phyloP scores from a whole-genome alignment of 2,113 vertebrate genomes.

The Noturus placidus region DNA sequence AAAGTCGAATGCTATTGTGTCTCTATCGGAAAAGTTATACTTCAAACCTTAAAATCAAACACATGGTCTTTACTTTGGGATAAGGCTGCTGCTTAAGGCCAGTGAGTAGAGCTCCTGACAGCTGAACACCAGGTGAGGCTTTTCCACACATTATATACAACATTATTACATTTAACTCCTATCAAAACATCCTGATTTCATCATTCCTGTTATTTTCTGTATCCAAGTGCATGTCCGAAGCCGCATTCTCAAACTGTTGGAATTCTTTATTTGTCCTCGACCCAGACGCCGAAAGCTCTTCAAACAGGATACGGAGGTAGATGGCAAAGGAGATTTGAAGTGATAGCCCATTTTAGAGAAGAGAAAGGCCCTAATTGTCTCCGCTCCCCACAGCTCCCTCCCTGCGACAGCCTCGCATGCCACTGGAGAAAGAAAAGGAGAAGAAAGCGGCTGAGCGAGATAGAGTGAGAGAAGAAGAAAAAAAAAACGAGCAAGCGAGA shows the following conservation, averaged over 20 bases:
- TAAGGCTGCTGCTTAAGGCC: constrained; percentile 1
- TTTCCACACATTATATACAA: background rate
- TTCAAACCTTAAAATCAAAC: constrained; percentile 13
- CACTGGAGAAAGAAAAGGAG: constrained; percentile 66
- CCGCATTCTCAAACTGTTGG: constrained; percentile 40
- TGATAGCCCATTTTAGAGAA: constrained; percentile 84
- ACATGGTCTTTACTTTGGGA: constrained; percentile 27
- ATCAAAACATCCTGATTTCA: background rate
- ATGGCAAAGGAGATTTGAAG: constrained; percentile 82
- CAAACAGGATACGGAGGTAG: constrained; percentile 73
- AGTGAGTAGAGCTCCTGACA: background rate
- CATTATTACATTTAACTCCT: background rate
- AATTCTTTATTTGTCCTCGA: constrained; percentile 57
- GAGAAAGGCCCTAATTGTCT: constrained; percentile 89
- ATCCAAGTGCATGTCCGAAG: background rate
- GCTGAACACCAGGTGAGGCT: constrained; percentile 10
- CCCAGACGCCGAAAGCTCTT: constrained; percentile 67
- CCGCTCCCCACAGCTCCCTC: constrained; percentile 73
- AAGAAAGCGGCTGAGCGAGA: constrained; percentile 57
- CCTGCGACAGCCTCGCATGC: constrained; percentile 77
- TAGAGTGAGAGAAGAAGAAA: constrained; percentile 55
- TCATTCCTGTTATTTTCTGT: constrained; percentile 15
- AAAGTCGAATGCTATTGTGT: background rate
- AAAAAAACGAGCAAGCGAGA: constrained; percentile 63
- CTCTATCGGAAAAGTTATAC: constrained; percentile 11